Conservation (phyloP, 2,113 vertebrate genomes). For the Ochotona princeps region DNA sequence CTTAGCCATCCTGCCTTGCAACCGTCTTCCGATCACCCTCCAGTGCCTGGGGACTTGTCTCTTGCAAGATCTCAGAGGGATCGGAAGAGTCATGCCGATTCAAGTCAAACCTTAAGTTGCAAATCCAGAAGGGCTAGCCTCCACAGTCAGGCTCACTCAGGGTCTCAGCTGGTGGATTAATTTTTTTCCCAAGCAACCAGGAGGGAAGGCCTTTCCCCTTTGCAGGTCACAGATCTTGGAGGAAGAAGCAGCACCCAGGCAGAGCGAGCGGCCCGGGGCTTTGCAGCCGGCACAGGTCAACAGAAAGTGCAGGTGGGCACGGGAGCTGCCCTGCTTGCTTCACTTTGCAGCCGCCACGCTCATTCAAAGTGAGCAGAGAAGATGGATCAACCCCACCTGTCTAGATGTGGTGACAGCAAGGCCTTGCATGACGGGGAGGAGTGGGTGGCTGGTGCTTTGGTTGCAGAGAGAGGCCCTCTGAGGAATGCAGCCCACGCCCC, state of each 20-base stretch:
- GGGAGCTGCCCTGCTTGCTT: background rate
- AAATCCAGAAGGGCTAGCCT: no score
- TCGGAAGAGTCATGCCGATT: background rate
- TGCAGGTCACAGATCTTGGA: background rate
- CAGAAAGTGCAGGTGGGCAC: conserved; percentile 62
- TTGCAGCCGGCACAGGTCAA: background rate
- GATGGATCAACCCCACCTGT: background rate
- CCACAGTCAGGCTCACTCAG: no score
- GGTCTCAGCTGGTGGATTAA: background rate
- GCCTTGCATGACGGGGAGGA: background rate
- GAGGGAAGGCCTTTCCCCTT: conserved; percentile 14
- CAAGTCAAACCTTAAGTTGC: background rate
- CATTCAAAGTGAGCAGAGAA: background rate
- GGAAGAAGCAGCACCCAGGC: conserved; percentile 36
- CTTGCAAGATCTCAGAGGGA: background rate
- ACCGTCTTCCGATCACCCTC: background rate
- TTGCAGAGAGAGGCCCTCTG: background rate
- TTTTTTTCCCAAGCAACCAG: background rate
- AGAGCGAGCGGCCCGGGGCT: background rate
- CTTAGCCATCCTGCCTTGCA: background rate
- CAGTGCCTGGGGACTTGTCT: background rate
- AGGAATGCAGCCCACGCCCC: background rate
- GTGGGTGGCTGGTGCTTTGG: fast-evolving
- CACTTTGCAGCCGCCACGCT: background rate
- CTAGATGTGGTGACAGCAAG: background rate